Evolutionary conservation across 1,140 invertebrate genomes (phyloP), one percentile per base, ranked within the genome.

Genomic region (Bombus turneri): DNA sequence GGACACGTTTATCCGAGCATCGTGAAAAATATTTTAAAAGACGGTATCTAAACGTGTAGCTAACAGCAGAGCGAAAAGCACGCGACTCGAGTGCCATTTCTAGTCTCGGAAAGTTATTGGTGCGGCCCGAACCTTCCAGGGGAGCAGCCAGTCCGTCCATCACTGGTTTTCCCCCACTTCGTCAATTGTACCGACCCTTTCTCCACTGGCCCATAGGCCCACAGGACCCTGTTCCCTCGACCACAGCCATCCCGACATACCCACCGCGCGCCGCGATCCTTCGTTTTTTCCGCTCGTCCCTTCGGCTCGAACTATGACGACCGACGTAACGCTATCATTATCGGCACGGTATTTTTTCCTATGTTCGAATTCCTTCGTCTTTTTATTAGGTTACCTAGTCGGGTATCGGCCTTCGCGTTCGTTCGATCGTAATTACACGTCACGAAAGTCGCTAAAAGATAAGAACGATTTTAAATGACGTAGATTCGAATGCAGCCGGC

Each of bases 141-240:
- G 79, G 87, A 81, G 88, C 76, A 90, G 88, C 85, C 76, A 92
- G 88, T 92, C 90, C 93, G 93, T 94, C 93, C 93, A 94, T 94
- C 92, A 93, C 90, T 91, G 91, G 71, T 83, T 84, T 85, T 79
- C 89, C 90, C 91, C 88, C 90, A 86, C 85, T 82, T 41, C 62
- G 22, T n/a, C 71, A 85, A 73, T 85, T 43, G 90, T 66, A 84
- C 86, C 18, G 87, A 88, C 90, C 90, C 89, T 91, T 90, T 90
- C 87, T 90, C 87, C 83, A 81, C 68, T 75, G 72, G 62, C 81
- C 75, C 75, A 57, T 76, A 82, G 83, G 88, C 86, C 81, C 81
- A 34, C 43, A 41, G 66, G 34, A 68, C 75, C 85, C 53, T 15
- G 41, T 85, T 81, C 59, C 71, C 57, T 39, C 66, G 59, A 71